phyloP scores from a whole-genome alignment of 2,888 invertebrate genomes.

The Cryptophagus acutangulus region DNA sequence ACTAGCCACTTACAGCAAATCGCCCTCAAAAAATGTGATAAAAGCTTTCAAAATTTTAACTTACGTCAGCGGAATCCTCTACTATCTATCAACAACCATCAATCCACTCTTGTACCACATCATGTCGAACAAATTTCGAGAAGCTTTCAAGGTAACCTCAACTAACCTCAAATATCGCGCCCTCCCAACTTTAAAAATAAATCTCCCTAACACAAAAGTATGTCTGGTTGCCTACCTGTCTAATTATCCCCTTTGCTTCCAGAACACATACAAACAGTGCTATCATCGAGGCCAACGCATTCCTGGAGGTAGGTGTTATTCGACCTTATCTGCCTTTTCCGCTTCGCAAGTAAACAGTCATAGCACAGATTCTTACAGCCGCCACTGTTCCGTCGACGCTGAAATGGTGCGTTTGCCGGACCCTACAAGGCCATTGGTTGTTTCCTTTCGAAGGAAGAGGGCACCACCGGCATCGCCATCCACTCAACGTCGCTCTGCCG shows the following conservation, averaged over 20 bases:
- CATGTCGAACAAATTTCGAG: conserved; percentile 89
- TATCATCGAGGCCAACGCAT: conserved; percentile 31
- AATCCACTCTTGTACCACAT: conserved; percentile 90
- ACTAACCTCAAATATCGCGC: background rate
- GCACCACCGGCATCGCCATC: conserved; percentile 14
- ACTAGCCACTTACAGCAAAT: conserved; percentile 62
- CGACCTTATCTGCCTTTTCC: conserved; percentile 41
- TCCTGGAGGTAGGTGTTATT: conserved; percentile 41
- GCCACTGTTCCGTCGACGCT: conserved; percentile 41
- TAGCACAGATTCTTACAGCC: conserved; percentile 44
- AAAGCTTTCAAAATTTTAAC: conserved; percentile 53
- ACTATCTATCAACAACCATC: conserved; percentile 86
- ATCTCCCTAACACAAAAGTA: background rate
- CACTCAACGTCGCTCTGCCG: too few species aligned
- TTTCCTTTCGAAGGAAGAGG: conserved; percentile 43
- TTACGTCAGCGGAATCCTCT: conserved; percentile 81
- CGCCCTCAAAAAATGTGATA: background rate
- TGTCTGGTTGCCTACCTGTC: conserved; percentile 1
- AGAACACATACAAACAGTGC: conserved; percentile 42
- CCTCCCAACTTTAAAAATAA: background rate
- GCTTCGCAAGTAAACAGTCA: conserved; percentile 42
- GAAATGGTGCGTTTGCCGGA: conserved; percentile 43
- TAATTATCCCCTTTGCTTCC: conserved; percentile 18
- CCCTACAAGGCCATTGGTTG: conserved; percentile 44
- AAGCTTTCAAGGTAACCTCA: conserved; percentile 75